Base-by-base conservation (phyloP, 2,888 invertebrate species). In the Caenorhabditis sp. region DNA sequence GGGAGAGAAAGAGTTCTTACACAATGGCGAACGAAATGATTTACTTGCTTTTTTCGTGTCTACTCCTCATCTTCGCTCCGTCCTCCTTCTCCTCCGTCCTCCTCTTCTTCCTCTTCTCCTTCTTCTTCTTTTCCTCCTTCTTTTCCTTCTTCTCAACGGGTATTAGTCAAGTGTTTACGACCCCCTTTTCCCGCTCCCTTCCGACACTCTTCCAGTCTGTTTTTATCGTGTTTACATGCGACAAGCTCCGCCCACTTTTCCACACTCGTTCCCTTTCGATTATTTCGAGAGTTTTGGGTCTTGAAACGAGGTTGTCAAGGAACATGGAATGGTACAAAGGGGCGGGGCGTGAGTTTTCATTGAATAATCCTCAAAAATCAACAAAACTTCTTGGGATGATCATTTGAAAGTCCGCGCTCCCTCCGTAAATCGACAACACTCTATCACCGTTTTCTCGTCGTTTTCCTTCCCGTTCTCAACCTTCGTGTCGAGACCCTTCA, bases 81-180 rank as follows among this genome's bases (percentile, higher is more conserved):
- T 26, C 15, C 56, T n/a, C 28, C 26, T 64, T 40, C 40, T 40
- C 13, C 11, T 13, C 13, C 40, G 13, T 40, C 40, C 13, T 8
- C 51, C 47, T 55, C 35, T 50, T 58, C 44, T 62, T 44, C 55
- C 9, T 47, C 53, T 47, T 40, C 47, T 55, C 20, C 44, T 60
- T 55, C 37, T 50, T 60, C 28, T 47, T 61, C 37, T 32, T 28
- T 15, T 26, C 50, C 13, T 40, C 11, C 40, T 40, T 40, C 40
- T 13, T 40, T 13, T 40, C 26, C 24, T 53, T 15, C 15, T 15
- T 55, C 13, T 65, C 35, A 50, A 51, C 11, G 67, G 67, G 76
- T 67, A 76, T 67, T 76, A 76, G 76, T 61, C 76, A 76, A 76
- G 76, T 76, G 76, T 76, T 76, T 76, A 76, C 76, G 67, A 76